A percentile compares a stretch with the other conserved stretches of the same genome.
Conservation (phyloP, 2,113 vertebrate genomes). For the Cyprinus carpio region DNA sequence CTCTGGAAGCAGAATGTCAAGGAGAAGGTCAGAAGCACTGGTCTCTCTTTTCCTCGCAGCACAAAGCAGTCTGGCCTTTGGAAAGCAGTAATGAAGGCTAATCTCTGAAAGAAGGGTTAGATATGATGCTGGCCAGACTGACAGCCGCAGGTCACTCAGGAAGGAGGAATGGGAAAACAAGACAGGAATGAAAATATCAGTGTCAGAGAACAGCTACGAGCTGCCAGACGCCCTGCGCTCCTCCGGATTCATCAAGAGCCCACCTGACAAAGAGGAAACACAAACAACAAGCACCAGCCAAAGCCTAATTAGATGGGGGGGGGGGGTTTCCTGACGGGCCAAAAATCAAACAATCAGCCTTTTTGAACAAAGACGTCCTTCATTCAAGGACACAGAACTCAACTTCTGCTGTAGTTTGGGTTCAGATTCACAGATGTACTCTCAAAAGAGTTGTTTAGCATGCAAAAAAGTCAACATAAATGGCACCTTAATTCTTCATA, state of each 20-base stretch:
- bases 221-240: not conserved
- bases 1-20: conserved; percentile 12
- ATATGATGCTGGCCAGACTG: conserved; percentile 6
- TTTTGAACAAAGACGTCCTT: conserved; percentile 11
- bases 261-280: conserved; percentile 53
- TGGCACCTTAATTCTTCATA: not conserved
- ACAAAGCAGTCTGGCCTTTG: conserved; percentile 62
- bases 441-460: not conserved
- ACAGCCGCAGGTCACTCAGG: conserved; percentile 6
- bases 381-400: not conserved
- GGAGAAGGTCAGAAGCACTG: not conserved
- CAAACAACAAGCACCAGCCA: not conserved
- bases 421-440: not conserved
- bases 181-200: conserved; percentile 44
- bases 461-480: not conserved
- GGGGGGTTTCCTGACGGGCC: not conserved
- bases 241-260: conserved; percentile 57
- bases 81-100: conserved; percentile 61
- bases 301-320: not conserved
- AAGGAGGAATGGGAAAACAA: conserved; percentile 44
- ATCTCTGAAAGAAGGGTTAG: conserved; percentile 53
- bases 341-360: conserved; percentile 15
- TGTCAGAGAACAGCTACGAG: conserved; percentile 3
- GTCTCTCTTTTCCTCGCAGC: conserved; percentile 55
- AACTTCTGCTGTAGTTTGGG: not conserved